Percentiles rank a stretch among this genome's conserved stretches.
These are phyloP conservation scores for Sterna hirundo DNA, from an alignment of 2,113 vertebrate genomes.

Conservation along the genomic window DNA sequence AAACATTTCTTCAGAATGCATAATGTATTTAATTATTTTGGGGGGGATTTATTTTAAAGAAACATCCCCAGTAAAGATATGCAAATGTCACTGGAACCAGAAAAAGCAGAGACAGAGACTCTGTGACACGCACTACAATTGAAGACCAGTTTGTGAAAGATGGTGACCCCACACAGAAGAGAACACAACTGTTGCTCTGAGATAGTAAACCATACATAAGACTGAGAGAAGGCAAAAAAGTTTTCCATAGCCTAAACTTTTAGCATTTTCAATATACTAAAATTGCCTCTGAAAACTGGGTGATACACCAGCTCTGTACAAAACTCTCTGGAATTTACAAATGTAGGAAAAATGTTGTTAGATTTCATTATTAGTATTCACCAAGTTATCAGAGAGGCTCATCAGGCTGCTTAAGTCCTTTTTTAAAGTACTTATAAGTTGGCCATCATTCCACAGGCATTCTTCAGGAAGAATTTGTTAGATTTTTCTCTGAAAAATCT, in stretches of 20 bases:
- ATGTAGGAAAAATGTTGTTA: not conserved
- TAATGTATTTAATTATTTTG: not conserved
- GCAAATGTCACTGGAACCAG: not conserved
- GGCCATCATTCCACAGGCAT: accelerated
- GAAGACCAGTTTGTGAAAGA: not conserved
- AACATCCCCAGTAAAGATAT: not conserved
- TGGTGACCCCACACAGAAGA: not conserved
- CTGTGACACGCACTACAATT: not conserved
- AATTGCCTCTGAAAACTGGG: not conserved
- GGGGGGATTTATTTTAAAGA: not conserved
- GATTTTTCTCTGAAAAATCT: not conserved
- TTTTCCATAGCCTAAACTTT: not conserved
- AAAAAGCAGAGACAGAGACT: not conserved
- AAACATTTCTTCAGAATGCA: not conserved
- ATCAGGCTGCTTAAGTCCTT: not conserved
- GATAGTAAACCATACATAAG: not conserved
- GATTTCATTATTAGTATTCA: not conserved
- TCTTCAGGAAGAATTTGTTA: not conserved
- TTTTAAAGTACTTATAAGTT: not conserved
- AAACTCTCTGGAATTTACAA: not conserved
- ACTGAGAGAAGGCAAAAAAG: not conserved
- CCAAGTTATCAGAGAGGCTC: not conserved
- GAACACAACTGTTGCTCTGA: not conserved
- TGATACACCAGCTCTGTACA: not conserved
- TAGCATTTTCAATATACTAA: not conserved